These are phyloP conservation scores for Heliocidaris erythrogramma DNA, from an alignment of 35 echinoderm and acorn worm genomes.

Conservation along the genomic window DNA sequence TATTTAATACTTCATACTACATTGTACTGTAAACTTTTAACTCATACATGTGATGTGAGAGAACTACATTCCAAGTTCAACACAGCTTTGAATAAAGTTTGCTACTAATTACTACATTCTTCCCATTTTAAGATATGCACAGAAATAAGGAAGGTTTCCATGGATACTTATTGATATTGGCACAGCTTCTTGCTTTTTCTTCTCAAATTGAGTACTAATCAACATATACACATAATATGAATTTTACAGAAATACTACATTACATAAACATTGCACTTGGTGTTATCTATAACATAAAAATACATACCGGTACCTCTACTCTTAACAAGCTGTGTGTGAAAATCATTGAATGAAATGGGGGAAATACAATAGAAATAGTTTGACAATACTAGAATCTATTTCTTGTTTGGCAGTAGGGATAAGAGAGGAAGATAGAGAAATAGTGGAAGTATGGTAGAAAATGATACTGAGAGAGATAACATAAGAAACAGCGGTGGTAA, in stretches of 20 bases:
- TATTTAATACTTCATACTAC: too few relatives aligned
- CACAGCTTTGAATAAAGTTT: neutral
- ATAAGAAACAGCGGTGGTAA: neutral
- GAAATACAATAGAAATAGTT: neutral
- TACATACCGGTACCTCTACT: too few relatives aligned
- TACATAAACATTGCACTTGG: neutral
- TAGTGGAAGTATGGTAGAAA: neutral
- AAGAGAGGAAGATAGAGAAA: neutral
- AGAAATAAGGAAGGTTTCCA: neutral
- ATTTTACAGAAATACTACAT: neutral
- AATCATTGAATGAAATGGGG: too few relatives aligned
- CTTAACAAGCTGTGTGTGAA: too few relatives aligned
- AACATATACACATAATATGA: neutral
- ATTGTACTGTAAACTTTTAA: too few relatives aligned
- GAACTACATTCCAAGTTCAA: neutral
- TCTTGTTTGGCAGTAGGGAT: neutral
- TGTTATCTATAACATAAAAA: neutral
- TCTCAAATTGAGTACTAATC: neutral
- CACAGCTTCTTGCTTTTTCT: neutral
- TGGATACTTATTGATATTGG: neutral
- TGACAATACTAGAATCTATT: neutral
- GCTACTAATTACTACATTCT: neutral
- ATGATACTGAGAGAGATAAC: neutral
- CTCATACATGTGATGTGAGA: too few relatives aligned
- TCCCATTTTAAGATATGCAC: neutral